Evolutionary conservation across 2,888 invertebrate species (phyloP).

Genomic region (Diogma glabrata): DNA sequence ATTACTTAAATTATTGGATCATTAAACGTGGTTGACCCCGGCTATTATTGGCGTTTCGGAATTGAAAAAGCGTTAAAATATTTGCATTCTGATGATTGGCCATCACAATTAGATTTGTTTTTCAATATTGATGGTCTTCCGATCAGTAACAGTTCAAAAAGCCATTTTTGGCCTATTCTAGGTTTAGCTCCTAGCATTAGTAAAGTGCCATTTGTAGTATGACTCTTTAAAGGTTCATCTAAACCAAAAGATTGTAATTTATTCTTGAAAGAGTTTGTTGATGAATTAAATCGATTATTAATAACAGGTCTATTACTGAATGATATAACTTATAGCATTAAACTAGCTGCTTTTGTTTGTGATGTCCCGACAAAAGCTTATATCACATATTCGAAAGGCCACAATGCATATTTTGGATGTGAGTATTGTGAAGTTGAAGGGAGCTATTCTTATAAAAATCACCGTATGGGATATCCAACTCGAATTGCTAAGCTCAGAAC

Average conservation of each 20-base stretch:
- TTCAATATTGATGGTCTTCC: not conserved
- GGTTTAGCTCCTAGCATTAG: not conserved
- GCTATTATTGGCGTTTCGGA: not conserved
- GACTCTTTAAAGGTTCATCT: not conserved
- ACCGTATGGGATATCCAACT: conserved; percentile 1
- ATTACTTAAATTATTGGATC: not conserved
- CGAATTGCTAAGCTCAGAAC: not conserved
- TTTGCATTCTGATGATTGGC: not conserved
- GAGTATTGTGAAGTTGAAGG: not conserved
- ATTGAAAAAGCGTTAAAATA: not conserved
- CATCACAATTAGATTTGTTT: not conserved
- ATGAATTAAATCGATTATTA: not conserved
- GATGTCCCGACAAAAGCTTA: no score
- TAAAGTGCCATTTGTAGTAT: not conserved
- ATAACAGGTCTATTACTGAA: not conserved
- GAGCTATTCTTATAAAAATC: not conserved
- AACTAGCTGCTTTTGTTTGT: not conserved
- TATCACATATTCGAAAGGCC: not conserved
- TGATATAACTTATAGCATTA: not conserved
- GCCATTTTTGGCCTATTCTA: not conserved
- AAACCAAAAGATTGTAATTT: not conserved
- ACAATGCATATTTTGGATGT: conserved; percentile 3
- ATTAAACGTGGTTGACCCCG: not conserved
- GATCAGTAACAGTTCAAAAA: not conserved
- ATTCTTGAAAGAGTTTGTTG: not conserved